phyloP scores from a whole-genome alignment of 2,888 invertebrate species.

The Tinea semifulvella region DNA sequence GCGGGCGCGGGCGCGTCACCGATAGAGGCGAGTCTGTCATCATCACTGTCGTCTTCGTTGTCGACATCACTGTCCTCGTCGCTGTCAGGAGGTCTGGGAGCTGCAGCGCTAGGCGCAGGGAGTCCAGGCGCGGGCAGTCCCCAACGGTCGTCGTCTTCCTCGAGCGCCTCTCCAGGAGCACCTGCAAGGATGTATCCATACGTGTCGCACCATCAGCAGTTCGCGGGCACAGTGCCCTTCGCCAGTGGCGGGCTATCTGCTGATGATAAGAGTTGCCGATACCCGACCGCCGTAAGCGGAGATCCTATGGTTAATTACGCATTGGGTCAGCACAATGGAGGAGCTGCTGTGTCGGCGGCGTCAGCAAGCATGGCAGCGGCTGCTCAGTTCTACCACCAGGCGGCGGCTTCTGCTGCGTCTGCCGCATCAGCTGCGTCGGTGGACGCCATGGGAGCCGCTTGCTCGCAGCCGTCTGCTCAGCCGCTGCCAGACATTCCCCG shows the following conservation, averaged over 20 bases:
- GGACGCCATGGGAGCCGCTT: conserved; percentile 84
- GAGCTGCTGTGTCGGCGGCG: conserved; percentile 73
- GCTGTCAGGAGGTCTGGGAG: conserved; percentile 70
- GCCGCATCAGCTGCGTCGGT: conserved; percentile 80
- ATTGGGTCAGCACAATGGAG: conserved; percentile 78
- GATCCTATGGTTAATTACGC: conserved; percentile 86
- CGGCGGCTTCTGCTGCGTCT: conserved; percentile 77
- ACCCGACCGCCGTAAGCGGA: conserved; percentile 71
- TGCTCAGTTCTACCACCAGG: conserved; percentile 92
- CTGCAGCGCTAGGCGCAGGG: conserved; percentile 70
- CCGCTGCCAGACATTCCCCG: conserved; percentile 92
- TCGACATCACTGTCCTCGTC: conserved; percentile 65
- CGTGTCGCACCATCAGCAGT: conserved; percentile 84
- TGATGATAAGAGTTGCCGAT: conserved; percentile 82
- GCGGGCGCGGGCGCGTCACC: conserved; percentile 75
- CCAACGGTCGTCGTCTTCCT: conserved; percentile 70
- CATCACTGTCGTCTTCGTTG: conserved; percentile 67
- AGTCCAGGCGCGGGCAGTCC: conserved; percentile 68
- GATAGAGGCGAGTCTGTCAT: conserved; percentile 73
- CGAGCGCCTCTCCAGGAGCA: conserved; percentile 76
- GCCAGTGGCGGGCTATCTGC: conserved; percentile 75
- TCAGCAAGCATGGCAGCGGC: conserved; percentile 74
- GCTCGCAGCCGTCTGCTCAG: conserved; percentile 83
- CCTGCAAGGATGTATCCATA: conserved; percentile 92
- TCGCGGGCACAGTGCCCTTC: conserved; percentile 74